A percentile compares a stretch with the other conserved stretches of the same genome.
Evolutionary conservation across 2,113 vertebrate species (phyloP).

Genomic region (Chloroceryle aenea): DNA sequence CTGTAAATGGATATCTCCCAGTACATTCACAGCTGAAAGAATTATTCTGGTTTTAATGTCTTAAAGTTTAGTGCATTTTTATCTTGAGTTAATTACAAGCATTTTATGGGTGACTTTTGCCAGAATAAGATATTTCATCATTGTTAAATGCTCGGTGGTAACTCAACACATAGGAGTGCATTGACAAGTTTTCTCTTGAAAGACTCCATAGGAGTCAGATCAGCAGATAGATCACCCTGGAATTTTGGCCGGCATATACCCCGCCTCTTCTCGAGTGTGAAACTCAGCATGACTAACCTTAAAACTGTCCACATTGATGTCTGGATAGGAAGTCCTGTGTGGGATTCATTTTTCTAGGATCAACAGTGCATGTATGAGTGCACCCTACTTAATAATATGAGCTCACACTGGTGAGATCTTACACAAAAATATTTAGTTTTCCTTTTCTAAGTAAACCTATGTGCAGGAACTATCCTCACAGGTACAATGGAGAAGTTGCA

Average conservation of each 20-base stretch:
- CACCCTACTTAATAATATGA: neutral
- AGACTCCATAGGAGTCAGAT: constrained; percentile 1
- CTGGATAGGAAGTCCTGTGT: neutral
- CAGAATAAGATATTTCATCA: constrained; percentile 45
- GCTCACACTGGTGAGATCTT: neutral
- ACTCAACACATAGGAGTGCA: constrained; percentile 15
- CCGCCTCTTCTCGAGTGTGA: neutral
- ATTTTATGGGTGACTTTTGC: neutral
- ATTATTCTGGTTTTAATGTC: neutral
- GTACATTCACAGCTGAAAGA: neutral
- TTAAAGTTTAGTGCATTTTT: neutral
- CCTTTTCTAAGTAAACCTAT: neutral
- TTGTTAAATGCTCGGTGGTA: neutral
- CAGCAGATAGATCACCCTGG: neutral
- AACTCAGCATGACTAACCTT: neutral
- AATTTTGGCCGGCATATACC: neutral
- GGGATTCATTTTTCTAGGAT: neutral
- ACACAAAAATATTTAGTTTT: neutral
- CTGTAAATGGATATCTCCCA: neutral
- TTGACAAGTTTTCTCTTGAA: constrained; percentile 60
- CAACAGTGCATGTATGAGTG: neutral
- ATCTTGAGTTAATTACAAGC: neutral
- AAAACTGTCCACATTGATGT: neutral
- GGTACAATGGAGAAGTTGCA: neutral
- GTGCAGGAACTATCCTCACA: neutral